A percentile compares a stretch with the other conserved stretches of the same genome.
phyloP scores from a whole-genome alignment of 2,113 vertebrate genomes.

The Noctilio leporinus region DNA sequence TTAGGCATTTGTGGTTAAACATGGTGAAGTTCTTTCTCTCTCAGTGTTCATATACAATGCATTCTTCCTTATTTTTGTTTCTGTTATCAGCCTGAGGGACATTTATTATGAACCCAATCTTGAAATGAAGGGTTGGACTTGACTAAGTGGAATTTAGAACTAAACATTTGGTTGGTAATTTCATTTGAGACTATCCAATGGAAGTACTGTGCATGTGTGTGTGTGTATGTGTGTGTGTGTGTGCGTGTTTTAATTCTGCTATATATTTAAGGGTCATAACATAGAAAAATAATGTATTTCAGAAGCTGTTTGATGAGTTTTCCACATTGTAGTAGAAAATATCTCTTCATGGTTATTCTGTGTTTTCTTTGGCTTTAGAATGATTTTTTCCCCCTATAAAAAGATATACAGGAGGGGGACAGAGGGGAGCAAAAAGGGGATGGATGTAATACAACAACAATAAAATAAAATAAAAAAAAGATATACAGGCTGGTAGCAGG shows the following conservation, averaged over 20 bases:
- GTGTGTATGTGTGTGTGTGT: neutral
- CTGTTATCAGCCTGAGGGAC: neutral
- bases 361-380: neutral
- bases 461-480: no score
- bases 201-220: neutral
- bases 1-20: neutral
- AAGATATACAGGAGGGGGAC: no score
- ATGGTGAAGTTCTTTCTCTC: neutral
- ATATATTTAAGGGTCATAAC: neutral
- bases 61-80: neutral
- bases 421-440: no score
- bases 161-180: neutral
- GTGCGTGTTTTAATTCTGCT: neutral
- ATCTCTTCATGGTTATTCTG: neutral
- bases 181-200: conserved; percentile 6
- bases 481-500: no score
- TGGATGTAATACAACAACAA: no score
- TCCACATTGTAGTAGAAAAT: neutral
- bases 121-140: neutral
- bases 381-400: neutral
- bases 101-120: neutral
- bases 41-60: neutral
- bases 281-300: neutral
- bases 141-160: conserved; percentile 3
- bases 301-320: neutral